These are phyloP conservation scores for Spongilla lacustris DNA, from an alignment of 37 sponge, comb jelly and placozoan species.

Conservation along the genomic window DNA sequence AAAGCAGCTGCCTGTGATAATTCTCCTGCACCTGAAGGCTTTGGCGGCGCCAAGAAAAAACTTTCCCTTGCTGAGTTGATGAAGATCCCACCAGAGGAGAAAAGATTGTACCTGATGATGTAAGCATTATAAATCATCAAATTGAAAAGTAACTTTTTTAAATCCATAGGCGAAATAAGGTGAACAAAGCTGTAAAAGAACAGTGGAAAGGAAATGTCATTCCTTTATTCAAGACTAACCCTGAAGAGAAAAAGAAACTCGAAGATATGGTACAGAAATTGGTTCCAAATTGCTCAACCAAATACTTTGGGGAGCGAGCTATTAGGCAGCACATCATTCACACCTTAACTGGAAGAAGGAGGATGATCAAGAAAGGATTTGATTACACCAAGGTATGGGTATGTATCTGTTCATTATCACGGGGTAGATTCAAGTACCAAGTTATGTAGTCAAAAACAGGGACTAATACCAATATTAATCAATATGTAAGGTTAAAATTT, in stretches of 20 bases:
- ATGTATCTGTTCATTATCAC: not conserved
- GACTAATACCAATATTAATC: not conserved
- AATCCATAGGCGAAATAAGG: slow-evolving; percentile 5
- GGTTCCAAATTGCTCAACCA: slow-evolving; percentile 1
- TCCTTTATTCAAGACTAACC: slow-evolving; percentile 4
- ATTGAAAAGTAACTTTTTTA: slow-evolving; percentile 6
- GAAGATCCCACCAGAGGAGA: slow-evolving; percentile 11
- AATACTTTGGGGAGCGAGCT: slow-evolving; percentile 11
- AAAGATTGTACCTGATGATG: slow-evolving; percentile 19
- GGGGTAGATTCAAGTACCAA: not conserved
- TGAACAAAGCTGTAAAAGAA: slow-evolving; percentile 4
- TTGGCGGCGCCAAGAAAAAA: not conserved
- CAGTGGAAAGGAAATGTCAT: slow-evolving; percentile 8
- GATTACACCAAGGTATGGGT: slow-evolving; percentile 3
- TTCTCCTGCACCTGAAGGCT: not conserved
- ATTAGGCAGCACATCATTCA: slow-evolving; percentile 5
- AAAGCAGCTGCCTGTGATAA: slow-evolving; percentile 1
- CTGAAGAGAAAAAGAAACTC: not conserved
- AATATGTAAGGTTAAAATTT: not conserved
- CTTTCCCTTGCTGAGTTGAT: not conserved
- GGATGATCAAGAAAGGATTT: slow-evolving; percentile 14
- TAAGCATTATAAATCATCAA: slow-evolving; percentile 5
- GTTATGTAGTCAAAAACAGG: slow-evolving; percentile 1
- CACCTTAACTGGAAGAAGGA: slow-evolving; percentile 10
- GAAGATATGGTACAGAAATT: slow-evolving; percentile 8